These are phyloP conservation scores for Brachynemurus nebulosus DNA, from an alignment of 2,888 invertebrate genomes.

Conservation along the genomic window DNA sequence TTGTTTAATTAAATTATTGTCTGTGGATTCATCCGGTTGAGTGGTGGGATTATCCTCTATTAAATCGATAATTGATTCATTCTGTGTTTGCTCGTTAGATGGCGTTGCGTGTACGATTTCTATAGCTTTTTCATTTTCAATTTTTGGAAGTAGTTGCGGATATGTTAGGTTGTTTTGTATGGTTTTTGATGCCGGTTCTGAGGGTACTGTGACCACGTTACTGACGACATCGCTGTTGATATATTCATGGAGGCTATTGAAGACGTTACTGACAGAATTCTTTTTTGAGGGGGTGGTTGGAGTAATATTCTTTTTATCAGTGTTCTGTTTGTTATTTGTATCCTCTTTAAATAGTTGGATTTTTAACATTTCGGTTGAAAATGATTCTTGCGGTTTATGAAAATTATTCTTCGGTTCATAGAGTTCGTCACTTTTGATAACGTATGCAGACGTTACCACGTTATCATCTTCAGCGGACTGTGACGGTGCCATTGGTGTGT, in stretches of 20 bases:
- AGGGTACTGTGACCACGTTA: conserved; percentile 15
- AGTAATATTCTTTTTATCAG: not conserved
- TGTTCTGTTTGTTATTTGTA: not conserved
- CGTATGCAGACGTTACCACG: not conserved
- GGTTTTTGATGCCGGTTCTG: not conserved
- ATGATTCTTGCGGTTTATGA: conserved; percentile 8
- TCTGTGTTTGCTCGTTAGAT: too few relatives aligned
- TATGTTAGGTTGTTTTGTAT: not conserved
- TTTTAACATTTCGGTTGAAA: conserved; percentile 12
- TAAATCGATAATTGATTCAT: too few relatives aligned
- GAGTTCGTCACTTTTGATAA: conserved; percentile 6
- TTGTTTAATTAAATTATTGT: too few relatives aligned
- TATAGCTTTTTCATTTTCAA: not conserved
- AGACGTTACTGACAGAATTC: conserved; percentile 44
- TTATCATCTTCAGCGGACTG: not conserved
- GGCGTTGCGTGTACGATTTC: not conserved
- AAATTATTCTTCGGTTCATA: not conserved
- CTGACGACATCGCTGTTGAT: conserved; percentile 29
- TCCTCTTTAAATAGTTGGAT: conserved; percentile 16
- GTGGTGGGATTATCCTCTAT: too few relatives aligned
- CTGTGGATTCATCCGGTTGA: too few relatives aligned
- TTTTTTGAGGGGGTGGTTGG: not conserved
- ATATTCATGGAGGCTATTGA: conserved; percentile 48
- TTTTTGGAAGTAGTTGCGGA: not conserved
- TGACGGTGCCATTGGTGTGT: too few relatives aligned